Conservation (phyloP, 2,888 invertebrate genomes). For the Bugula neritina region DNA sequence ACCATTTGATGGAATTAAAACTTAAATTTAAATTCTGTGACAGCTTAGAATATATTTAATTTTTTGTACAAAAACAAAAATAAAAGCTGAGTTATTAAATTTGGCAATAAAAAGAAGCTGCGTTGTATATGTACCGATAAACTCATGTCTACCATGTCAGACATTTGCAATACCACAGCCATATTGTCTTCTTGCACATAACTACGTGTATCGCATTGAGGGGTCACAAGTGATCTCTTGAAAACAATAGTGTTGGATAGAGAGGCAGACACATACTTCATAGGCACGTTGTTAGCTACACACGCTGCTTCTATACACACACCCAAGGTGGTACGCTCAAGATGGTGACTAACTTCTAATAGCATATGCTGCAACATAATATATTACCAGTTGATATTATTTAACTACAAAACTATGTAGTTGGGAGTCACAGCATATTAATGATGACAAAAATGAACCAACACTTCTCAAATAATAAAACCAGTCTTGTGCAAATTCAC, state of each 20-base stretch:
- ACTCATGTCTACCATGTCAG: not conserved
- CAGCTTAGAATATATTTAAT: too few relatives aligned
- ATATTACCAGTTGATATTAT: too few relatives aligned
- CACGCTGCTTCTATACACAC: not conserved
- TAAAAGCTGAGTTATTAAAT: too few relatives aligned
- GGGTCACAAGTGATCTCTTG: not conserved
- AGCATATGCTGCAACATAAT: slow-evolving; percentile 16
- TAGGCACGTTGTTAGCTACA: not conserved
- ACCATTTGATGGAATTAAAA: too few relatives aligned
- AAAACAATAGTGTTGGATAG: not conserved
- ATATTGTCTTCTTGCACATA: slow-evolving; percentile 15
- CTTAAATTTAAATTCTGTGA: too few relatives aligned
- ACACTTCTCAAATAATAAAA: too few relatives aligned
- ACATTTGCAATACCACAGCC: slow-evolving; percentile 5
- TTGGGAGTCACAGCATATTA: too few relatives aligned
- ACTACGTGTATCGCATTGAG: not conserved
- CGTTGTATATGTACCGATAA: not conserved
- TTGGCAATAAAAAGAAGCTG: too few relatives aligned
- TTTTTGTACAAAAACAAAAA: too few relatives aligned
- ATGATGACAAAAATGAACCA: too few relatives aligned
- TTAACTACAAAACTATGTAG: too few relatives aligned
- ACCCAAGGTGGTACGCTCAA: slow-evolving; percentile 9
- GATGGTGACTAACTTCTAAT: not conserved
- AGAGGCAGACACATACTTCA: not conserved
- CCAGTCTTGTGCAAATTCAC: too few relatives aligned